Conservation (phyloP, 2,113 vertebrate species). For the Varanus salvator region DNA sequence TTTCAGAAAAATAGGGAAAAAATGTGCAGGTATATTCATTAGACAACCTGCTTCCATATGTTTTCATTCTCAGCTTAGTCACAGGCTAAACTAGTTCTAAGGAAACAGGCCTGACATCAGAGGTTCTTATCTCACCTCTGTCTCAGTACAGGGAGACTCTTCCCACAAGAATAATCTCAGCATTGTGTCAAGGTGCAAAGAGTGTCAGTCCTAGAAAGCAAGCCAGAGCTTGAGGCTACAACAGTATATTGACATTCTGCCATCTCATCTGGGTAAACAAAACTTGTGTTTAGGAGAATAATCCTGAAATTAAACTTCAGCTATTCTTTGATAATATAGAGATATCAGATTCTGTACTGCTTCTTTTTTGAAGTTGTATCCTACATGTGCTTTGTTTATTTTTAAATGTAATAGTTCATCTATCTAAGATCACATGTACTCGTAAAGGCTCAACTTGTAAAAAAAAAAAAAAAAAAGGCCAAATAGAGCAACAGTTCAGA, state of each 20-base stretch:
- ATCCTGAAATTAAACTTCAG: not conserved
- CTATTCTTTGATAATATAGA: not conserved
- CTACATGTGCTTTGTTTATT: not conserved
- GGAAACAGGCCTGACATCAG: not conserved
- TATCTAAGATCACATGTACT: not conserved
- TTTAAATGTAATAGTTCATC: not conserved
- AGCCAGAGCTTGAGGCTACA: not conserved
- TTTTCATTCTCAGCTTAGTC: not conserved
- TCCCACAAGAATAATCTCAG: not conserved
- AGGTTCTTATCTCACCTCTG: not conserved
- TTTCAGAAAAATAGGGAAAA: constrained; percentile 16
- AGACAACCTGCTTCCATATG: not conserved
- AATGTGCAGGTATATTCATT: not conserved
- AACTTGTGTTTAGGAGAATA: not conserved
- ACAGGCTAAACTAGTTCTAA: not conserved
- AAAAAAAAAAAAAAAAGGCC: not conserved
- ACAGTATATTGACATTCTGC: not conserved
- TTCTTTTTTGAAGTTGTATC: not conserved
- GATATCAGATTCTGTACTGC: not conserved
- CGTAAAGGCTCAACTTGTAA: not conserved
- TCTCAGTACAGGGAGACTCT: not conserved
- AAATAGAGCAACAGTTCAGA: not conserved
- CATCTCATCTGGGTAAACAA: not conserved
- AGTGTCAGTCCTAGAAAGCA: too few species aligned
- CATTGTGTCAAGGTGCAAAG: not conserved